Base-by-base conservation (phyloP, 2,113 vertebrate genomes). In the Tetraodon nigroviridis region DNA sequence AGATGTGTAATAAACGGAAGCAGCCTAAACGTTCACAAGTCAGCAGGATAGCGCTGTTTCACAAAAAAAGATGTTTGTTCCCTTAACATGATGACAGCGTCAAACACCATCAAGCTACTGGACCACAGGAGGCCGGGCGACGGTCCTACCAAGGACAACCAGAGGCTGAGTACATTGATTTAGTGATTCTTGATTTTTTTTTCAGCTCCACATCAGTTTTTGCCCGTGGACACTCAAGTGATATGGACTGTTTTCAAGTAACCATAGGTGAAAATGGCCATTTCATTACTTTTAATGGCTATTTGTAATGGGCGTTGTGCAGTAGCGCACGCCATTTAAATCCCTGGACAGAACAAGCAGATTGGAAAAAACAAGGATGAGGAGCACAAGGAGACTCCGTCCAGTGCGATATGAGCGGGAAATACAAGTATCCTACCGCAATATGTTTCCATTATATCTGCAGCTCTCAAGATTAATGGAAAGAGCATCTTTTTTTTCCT, bases 241-340 rank as follows among this genome's bases (percentile, higher is more conserved):
- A 84, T 75, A 82, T 80, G 64, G 76, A 82, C 79, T 85, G 76
- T 88, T 85, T 86, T 83, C 78, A 81, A 80, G 81, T 80, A 78
- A 85, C 81, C 82, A 62, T 56, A 66, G 27, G 72, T 50, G 75
- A 71, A 86, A 88, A 86, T 80, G 67, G 71, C 78, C 76, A 73
- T 80, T 83, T 86, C 84, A 84, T 88, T 88, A 88, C 83, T 85
- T 88, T 84, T 86, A 86, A 88, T 86, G 75, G 81, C 10, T 75
- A 75, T 83, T 77, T 68, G 77, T 79, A 75, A 85, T 69, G 75
- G 65, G 64, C 52, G 44, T 71, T 40, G 60, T 73, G 41, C 54
- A 49, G 73, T 62, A 53, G 49, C 5, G 46, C 70, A 27, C 77
- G 80, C 75, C 75, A 73, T 82, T 79, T 81, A 64, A 50, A 78